Base-by-base conservation (phyloP, 2,888 invertebrate genomes). In the Pachymerium ferrugineum region DNA sequence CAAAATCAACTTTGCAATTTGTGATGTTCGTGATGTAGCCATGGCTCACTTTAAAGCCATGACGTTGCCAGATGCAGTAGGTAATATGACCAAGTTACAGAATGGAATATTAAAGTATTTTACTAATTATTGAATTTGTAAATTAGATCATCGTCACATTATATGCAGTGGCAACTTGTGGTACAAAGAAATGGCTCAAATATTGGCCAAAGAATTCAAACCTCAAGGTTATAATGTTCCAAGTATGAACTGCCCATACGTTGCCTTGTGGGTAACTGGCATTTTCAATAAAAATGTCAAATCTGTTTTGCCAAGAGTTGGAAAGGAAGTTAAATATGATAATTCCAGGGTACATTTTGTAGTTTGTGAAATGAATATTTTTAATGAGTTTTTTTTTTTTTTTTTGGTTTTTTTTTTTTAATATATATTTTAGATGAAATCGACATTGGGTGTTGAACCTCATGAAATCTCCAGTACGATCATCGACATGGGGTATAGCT, bases 11-110 rank as follows among this genome's bases (percentile, higher is more conserved):
- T 81, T 85, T 76, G 80, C 82, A 10, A 77, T 84, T 33, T 83
- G 84, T 74, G 86, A 86, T 79, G 86, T 86, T 1, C 79, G 86
- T 62, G 86, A 86, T 78, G 86, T 86, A 1, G 85, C 85, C 6
- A 76, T 78, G 54, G 85, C 84, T 1, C 85, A 86, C 78, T 79
- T 85, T 73, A 82, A 83, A 78, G 85, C 85, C 67, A 83, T 86
- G 82, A 81, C 81, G 3, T 75, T 80, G 35, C 80, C 82, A 5
- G 83, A 83, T 75, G 83, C 84, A 35, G 83, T 82, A 76, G 84
- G 84, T 79, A 77, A 81, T 70, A 14, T 30, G 25, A 71, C 16
- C 16, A 33, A 35, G 12, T 10, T 10, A 35, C 8, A 35, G 12
- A 35, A 35, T 10, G 12, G 35, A 12, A 12, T 14, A 35, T 35